These are phyloP conservation scores for Ancistrus triradiatus DNA, from an alignment of 2,113 vertebrate genomes.

Conservation along the genomic window DNA sequence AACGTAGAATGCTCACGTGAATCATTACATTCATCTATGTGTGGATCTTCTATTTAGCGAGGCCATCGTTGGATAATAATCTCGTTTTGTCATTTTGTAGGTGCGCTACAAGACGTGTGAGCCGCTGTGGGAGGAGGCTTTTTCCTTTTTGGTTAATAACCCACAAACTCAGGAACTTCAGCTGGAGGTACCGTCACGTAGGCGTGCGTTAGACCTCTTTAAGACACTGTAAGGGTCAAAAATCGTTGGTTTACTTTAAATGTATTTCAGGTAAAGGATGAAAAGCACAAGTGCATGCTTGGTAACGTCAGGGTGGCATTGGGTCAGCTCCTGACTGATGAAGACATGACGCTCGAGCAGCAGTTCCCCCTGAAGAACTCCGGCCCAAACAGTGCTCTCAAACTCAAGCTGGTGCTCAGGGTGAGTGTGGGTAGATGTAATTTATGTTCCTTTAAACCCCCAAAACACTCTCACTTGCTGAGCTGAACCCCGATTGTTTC, in stretches of 20 bases:
- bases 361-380: conserved; percentile 88
- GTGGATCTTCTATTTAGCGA: too few species aligned
- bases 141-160: conserved; percentile 92
- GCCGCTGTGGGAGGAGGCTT: conserved; percentile 93
- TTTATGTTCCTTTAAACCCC: too few species aligned
- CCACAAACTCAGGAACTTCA: conserved; percentile 88
- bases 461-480: too few species aligned
- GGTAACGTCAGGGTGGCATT: conserved; percentile 82
- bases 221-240: too few species aligned
- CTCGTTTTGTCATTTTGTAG: too few species aligned
- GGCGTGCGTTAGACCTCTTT: too few species aligned
- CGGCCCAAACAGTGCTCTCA: conserved; percentile 87
- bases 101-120: conserved; percentile 91
- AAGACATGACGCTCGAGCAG: conserved; percentile 85
- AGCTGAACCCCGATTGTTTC: too few species aligned
- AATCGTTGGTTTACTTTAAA: background rate
- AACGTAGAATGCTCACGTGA: too few species aligned
- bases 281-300: conserved; percentile 87
- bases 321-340: conserved; percentile 74
- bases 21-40: too few species aligned
- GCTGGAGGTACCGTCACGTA: conserved; percentile 83
- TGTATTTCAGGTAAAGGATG: conserved; percentile 80
- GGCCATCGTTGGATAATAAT: too few species aligned
- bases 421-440: conserved; percentile 56
- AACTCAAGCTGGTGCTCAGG: conserved; percentile 91